Evolutionary conservation across 1,140 invertebrate species (phyloP).

Genomic region (Apis cerana): DNA sequence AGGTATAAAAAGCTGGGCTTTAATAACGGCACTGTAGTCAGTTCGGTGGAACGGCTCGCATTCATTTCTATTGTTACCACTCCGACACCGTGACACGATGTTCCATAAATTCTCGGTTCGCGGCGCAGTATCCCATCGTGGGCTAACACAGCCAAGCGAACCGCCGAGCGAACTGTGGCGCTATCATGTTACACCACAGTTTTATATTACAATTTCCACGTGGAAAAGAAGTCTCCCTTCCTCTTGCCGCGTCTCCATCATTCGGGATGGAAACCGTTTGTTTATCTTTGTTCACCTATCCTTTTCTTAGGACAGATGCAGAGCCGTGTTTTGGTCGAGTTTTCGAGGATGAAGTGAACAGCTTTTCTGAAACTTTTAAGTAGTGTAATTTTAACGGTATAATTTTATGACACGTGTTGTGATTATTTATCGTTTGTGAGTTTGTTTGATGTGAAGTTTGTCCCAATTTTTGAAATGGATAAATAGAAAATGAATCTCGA

Average conservation of each 20-base stretch:
- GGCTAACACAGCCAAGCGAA: no score
- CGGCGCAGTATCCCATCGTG: neutral
- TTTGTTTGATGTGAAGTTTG: no score
- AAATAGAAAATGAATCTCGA: no score
- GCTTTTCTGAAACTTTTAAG: neutral
- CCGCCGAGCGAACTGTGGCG: no score
- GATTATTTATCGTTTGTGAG: no score
- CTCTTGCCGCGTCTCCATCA: no score
- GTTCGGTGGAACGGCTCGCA: neutral
- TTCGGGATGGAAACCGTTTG: neutral
- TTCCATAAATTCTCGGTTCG: slow-evolving; percentile 8
- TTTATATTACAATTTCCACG: slow-evolving; percentile 3
- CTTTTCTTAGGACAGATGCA: neutral
- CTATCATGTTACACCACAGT: neutral
- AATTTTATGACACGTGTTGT: no score
- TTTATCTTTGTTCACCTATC: neutral
- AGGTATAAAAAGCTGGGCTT: neutral
- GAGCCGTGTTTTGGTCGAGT: no score
- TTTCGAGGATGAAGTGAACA: no score
- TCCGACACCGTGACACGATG: slow-evolving; percentile 19
- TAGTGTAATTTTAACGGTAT: no score
- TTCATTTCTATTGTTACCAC: slow-evolving; percentile 22
- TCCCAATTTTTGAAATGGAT: no score
- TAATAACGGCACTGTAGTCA: neutral
- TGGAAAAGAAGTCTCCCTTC: neutral